These are phyloP conservation scores for Phalloptychus januarius DNA, from an alignment of 2,797 vertebrate species.

Conservation along the genomic window DNA sequence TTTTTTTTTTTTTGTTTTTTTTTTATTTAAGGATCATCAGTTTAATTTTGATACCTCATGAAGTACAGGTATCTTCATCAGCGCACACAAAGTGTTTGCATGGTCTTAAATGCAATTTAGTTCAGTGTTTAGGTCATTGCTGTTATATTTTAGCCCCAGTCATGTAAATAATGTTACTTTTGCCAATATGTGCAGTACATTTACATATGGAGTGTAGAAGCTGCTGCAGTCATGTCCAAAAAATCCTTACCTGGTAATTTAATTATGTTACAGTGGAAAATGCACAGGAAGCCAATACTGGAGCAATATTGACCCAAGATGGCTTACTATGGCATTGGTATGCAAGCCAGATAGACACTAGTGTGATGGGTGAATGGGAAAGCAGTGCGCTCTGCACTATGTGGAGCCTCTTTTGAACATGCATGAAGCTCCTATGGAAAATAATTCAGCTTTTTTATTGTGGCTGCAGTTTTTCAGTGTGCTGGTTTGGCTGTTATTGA, in stretches of 20 bases:
- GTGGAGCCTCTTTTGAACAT: not conserved
- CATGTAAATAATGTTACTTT: not conserved
- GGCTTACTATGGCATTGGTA: not conserved
- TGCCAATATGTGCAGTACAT: not conserved
- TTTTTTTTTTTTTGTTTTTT: not conserved
- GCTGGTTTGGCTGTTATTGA: not conserved
- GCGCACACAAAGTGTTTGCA: not conserved
- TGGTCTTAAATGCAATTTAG: not conserved
- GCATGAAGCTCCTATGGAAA: not conserved
- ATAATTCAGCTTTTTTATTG: not conserved
- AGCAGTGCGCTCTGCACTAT: not conserved
- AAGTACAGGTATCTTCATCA: not conserved
- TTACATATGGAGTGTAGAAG: not conserved
- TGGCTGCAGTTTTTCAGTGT: not conserved
- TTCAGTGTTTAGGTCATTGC: not conserved
- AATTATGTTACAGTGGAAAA: not conserved
- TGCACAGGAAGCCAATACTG: not conserved
- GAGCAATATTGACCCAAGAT: not conserved
- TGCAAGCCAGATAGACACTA: not conserved
- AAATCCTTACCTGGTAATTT: not conserved
- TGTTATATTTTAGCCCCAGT: not conserved
- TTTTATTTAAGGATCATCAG: not conserved
- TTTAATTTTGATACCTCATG: not conserved
- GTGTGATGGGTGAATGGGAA: not conserved
- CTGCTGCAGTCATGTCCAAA: not conserved